Evolutionary conservation across 2,113 vertebrate genomes (phyloP), one percentile per base, ranked within the genome.

Genomic region (Bujurquina vittata): DNA sequence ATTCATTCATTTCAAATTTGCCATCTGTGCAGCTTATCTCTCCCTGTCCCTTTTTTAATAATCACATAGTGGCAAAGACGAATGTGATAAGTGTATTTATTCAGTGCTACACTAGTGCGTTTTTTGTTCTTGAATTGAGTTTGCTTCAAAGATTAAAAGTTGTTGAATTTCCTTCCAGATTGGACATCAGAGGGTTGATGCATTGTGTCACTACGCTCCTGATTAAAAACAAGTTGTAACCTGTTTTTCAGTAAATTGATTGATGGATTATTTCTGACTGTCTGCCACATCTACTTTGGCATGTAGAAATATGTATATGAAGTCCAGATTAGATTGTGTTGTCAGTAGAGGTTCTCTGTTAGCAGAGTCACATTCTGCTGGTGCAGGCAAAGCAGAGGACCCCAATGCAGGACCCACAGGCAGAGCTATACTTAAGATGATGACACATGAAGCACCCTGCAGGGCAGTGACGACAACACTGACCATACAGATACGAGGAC

Each of bases 51-150:
- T 35, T 77, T 65, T 54, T 29, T 81, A 22, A 75, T 79, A 86
- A 72, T 37, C 46, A 73, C 1, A 40, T 29, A 11, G 17, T 37
- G 46, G 20, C 52, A 56, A 62, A 31, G 46, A 69, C 57, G 65
- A 84, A 54, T 55, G 52, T 81, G 65, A 18, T 26, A 57, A 56
- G 46, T 83, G 5, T 52, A 83, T 79, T 83, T 80, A 85, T 85
- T 82, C 79, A 75, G 26, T 79, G 54, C 33, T 40, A 29, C 52
- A 55, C 6, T 17, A 31, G 22, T 49, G 23, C 17, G 58, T 67
- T 80, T 54, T 62, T 61, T 35, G 26, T 55, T 14, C 31, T 46
- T 58, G 26, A 61, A 40, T 9, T 61, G 62, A 65, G 46, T 40
- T 78, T 79, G 20, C 12, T 65, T 43, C 4, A 2, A 59, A 61